Base-by-base conservation (phyloP, 2,888 invertebrate species). In the Melieria omissa region DNA sequence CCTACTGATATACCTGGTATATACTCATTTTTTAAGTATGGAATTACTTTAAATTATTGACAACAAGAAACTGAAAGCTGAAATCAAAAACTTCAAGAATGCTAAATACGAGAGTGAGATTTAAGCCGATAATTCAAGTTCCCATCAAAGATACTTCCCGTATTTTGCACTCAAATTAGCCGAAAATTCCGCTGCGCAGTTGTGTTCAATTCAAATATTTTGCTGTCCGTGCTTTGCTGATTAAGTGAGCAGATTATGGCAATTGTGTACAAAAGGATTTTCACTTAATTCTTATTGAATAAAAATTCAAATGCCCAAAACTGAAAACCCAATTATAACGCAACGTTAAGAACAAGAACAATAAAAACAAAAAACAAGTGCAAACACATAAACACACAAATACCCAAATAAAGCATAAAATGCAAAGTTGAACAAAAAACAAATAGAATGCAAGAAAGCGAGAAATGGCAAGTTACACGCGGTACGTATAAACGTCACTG, bases 291-390 rank as follows among this genome's bases (percentile, higher is more conserved):
- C 46, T 46, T 62, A 69, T 62, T 69, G 52, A 69, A 69, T 69
- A 55, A 69, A 69, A 62, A 69, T 69, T 69, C 55, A 63, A 63
- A 69, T 69, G 54, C 69, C 29, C n/a, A 55, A 57, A 66, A 65
- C 29, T 55, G 57, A 65, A 67, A 67, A 67, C 67, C 61, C 67
- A 67, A 67, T 67, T 67, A 67, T 60, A 60, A 60, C 29, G 60
- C 49, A 47, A 14, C 60, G 41, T 60, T 44, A 41, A 47, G 42
- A 14, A 67, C 49, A 67, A 44, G 42, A n/a, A 65, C 52, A 65
- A 41, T 8, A 9, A 8, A 46, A 64, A 52, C 8, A 49, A 52
- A 42, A 49, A 5, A 3, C 9, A 7, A 42, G 4, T 9, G 10
- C 4, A 58, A 16, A 60, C 44, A n/a, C 12, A 12, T 41, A 7